These are phyloP conservation scores for Prenolepis imparis DNA, from an alignment of 2,888 invertebrate genomes.

Conservation along the genomic window DNA sequence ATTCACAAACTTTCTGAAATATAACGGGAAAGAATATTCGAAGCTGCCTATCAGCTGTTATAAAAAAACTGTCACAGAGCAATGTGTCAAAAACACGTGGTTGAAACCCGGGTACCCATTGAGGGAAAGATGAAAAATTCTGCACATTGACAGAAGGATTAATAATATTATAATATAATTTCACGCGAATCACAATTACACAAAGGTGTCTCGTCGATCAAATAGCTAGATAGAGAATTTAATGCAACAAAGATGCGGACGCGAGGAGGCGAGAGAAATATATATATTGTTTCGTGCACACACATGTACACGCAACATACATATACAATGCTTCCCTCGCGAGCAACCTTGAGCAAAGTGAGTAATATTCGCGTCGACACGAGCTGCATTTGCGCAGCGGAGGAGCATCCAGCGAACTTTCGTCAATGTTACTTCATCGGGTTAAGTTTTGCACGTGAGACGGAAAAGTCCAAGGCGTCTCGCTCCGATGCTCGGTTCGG, in stretches of 20 bases:
- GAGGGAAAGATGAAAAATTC: too few species aligned
- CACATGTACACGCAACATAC: not conserved
- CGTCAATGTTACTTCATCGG: slow-evolving; percentile 62
- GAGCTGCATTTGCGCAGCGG: slow-evolving; percentile 70
- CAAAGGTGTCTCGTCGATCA: not conserved
- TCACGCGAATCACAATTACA: not conserved
- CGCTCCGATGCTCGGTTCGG: slow-evolving; percentile 40
- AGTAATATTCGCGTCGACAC: slow-evolving; percentile 72
- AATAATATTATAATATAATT: not conserved
- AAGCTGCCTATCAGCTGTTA: too few species aligned
- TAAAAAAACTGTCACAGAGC: too few species aligned
- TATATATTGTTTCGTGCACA: not conserved
- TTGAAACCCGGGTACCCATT: too few species aligned
- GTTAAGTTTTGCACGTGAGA: slow-evolving; percentile 13
- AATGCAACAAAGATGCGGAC: slow-evolving; percentile 11
- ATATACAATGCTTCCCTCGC: slow-evolving; percentile 51
- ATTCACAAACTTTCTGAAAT: too few species aligned
- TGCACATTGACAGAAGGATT: too few species aligned
- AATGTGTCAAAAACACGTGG: too few species aligned
- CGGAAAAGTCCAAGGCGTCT: slow-evolving; percentile 27
- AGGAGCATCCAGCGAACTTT: slow-evolving; percentile 56
- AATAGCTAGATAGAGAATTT: not conserved
- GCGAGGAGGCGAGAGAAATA: too few species aligned
- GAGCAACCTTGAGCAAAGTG: slow-evolving; percentile 71
- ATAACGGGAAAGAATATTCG: too few species aligned